Base-by-base conservation (phyloP, 1,140 invertebrate genomes). In the Halyomorpha halys region DNA sequence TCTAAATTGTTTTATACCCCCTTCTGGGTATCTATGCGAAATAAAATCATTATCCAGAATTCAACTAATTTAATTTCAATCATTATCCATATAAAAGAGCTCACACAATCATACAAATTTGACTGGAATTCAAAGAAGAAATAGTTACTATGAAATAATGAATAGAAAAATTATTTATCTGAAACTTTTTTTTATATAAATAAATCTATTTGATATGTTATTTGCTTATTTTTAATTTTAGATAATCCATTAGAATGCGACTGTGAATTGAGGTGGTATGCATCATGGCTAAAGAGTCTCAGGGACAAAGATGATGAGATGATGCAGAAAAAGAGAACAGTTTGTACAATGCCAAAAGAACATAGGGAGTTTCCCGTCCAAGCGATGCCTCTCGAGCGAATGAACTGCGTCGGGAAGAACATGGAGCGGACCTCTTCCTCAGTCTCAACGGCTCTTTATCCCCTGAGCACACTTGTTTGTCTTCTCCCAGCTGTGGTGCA, bases 181-280 rank as follows among this genome's bases (percentile, higher is more conserved):
- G 3, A 30, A 30, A 30, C 8, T 3, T 8, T 30, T 30, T 30
- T 30, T 3, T 3, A 30, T 30, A 30, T 3, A 30, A 4, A 30
- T 4, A 30, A 30, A 30, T 30, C 3, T 30, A 30, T 30, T 47
- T 18, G 2, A 49, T 19, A n/a, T 19, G 11, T 19, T 25, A 54
- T 18, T 61, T 19, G 3, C 5, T 16, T 25, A 14, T 44, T n/a
- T 8, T 63, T 51, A 16, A 19, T 74, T 72, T 47, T 73, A 94
- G 91, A 91, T 77, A 95, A 95, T 75, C 90, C 90, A 1, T 74
- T 95, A 67, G 78, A 86, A 47, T 95, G 91, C 72, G 86, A 90
- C 68, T 95, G 91, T 72, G 86, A 92, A 67, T 76, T 95, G 53
- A 81, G 83, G 54, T 95, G 91, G 91, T 72, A 92, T 73, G 81